Evolutionary conservation across 30 jellyfish, hydroid and myxozoan genomes (phyloP).

Genomic region (Turritopsis rubra): DNA sequence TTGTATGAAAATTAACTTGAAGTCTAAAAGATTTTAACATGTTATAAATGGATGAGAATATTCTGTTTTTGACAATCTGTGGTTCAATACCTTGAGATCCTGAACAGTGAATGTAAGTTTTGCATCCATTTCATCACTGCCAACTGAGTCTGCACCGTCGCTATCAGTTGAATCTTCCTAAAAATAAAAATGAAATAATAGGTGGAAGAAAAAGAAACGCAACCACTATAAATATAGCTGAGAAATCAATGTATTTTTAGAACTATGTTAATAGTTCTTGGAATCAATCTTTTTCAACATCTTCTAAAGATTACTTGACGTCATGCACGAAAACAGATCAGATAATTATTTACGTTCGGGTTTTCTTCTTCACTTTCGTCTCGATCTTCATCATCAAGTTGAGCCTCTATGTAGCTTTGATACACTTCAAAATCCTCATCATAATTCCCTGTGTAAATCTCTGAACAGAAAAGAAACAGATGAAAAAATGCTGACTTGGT

Average conservation of each 20-base stretch:
- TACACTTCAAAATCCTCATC: constrained; percentile 93
- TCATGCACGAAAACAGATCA: too few relatives aligned
- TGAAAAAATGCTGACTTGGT: background rate
- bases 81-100: constrained; percentile 58
- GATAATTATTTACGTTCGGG: background rate
- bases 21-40: too few relatives aligned
- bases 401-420: constrained; percentile 65
- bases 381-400: constrained; percentile 57
- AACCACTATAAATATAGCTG: background rate
- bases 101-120: constrained; percentile 60
- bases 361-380: background rate
- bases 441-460: constrained; percentile 60
- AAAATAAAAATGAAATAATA: too few relatives aligned
- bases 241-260: background rate
- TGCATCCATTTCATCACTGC: constrained; percentile 22
- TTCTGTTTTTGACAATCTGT: background rate
- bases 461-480: background rate
- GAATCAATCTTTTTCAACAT: too few relatives aligned
- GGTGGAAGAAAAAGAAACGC: too few relatives aligned
- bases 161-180: background rate
- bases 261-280: too few relatives aligned
- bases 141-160: background rate
- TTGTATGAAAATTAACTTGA: too few relatives aligned
- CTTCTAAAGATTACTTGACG: too few relatives aligned
- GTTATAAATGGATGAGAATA: too few relatives aligned